Conservation (phyloP, 2,797 vertebrate species). For the Orientallactaga sibirica region DNA sequence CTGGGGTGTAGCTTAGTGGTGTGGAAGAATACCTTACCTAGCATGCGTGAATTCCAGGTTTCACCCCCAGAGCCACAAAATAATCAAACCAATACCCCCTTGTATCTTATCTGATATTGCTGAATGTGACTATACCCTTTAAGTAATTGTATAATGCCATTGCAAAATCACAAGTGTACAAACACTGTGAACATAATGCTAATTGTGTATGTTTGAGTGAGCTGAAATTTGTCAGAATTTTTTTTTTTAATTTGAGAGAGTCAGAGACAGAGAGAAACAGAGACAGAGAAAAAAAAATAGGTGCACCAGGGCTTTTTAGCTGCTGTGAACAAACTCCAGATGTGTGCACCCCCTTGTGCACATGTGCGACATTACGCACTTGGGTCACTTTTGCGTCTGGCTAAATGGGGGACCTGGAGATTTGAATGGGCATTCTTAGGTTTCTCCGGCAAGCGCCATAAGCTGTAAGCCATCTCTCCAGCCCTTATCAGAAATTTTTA, state of each 20-base stretch:
- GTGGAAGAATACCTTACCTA: too few species aligned
- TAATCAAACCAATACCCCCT: not conserved
- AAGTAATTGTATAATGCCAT: not conserved
- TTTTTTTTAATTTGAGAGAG: not conserved
- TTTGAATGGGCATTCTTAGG: too few species aligned
- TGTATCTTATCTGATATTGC: not conserved
- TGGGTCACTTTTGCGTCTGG: too few species aligned
- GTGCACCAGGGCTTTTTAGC: too few species aligned
- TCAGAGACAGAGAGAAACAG: too few species aligned
- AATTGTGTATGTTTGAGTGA: not conserved
- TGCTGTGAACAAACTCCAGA: too few species aligned
- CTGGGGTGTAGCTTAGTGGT: not conserved
- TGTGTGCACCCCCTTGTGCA: too few species aligned
- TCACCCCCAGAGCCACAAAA: not conserved
- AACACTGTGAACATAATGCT: not conserved
- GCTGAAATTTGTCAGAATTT: not conserved
- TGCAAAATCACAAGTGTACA: not conserved
- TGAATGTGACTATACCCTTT: not conserved
- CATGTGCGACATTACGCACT: too few species aligned
- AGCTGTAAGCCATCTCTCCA: too few species aligned
- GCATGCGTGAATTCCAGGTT: not conserved
- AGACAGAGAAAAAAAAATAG: too few species aligned
- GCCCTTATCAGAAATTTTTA: not conserved
- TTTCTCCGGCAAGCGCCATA: too few species aligned
- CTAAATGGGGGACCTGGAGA: too few species aligned